phyloP scores from a whole-genome alignment of 2,888 invertebrate species.

The Gryllus longicercus region DNA sequence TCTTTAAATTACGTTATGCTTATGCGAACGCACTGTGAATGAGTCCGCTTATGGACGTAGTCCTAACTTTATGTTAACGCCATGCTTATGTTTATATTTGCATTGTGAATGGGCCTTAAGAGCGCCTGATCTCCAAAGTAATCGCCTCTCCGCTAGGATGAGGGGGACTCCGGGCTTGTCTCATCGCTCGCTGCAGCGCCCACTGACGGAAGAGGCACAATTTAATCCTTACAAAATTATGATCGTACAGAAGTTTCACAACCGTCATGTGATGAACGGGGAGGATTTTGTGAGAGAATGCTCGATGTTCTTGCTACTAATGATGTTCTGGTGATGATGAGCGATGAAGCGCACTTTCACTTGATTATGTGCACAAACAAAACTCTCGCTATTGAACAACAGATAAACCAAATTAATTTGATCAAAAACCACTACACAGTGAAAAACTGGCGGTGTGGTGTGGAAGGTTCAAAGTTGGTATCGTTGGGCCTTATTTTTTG shows the following conservation, averaged over 20 bases:
- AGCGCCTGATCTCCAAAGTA: conserved; percentile 20
- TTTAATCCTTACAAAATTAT: conserved; percentile 23
- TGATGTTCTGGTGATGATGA: conserved; percentile 18
- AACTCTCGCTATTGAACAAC: conserved; percentile 22
- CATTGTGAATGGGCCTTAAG: neutral
- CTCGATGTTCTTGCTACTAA: neutral
- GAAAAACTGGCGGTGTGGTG: conserved; percentile 35
- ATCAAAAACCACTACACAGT: conserved; percentile 26
- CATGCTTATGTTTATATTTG: no score
- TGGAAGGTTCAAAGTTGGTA: conserved; percentile 21
- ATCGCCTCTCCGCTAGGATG: neutral
- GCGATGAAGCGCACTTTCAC: conserved; percentile 20
- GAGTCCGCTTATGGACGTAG: no score
- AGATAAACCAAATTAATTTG: conserved; percentile 2
- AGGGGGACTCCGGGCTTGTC: conserved; percentile 20
- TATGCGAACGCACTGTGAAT: no score
- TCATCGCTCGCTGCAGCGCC: conserved; percentile 23
- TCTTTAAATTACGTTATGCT: no score
- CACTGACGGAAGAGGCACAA: neutral
- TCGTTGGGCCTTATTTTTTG: conserved; percentile 36
- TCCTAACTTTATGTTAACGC: no score
- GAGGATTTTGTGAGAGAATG: conserved; percentile 20
- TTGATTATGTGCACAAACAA: conserved; percentile 18
- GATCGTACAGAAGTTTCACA: neutral
- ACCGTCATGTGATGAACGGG: conserved; percentile 17